Percentiles rank a stretch among this genome's conserved stretches.
phyloP scores from a whole-genome alignment of 2,888 invertebrate genomes.

The Cosmorhoe ocellata region DNA sequence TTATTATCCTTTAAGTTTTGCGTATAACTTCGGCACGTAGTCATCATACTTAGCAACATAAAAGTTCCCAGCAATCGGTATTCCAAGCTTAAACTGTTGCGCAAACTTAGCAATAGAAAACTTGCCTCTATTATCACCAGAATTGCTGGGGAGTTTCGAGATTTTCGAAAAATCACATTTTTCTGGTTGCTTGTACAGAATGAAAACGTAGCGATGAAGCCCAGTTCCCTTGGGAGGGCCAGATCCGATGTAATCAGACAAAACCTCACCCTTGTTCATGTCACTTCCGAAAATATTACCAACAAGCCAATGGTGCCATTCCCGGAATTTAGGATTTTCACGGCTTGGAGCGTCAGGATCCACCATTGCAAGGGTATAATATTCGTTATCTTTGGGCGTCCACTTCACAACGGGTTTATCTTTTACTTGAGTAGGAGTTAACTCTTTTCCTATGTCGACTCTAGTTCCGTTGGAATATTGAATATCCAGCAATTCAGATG shows the following conservation, averaged over 20 bases:
- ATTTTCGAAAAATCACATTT: conserved; percentile 70
- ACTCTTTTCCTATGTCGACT: conserved; percentile 84
- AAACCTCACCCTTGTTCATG: conserved; percentile 83
- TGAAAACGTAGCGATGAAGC: conserved; percentile 87
- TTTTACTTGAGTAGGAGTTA: conserved; percentile 88
- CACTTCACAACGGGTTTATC: conserved; percentile 86
- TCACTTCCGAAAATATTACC: conserved; percentile 87
- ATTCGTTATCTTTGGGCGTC: conserved; percentile 80
- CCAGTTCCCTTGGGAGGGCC: conserved; percentile 89
- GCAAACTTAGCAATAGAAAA: conserved; percentile 83
- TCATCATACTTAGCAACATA: conserved; percentile 83
- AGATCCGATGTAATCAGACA: conserved; percentile 84
- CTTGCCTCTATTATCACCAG: conserved; percentile 79
- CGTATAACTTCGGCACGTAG: conserved; percentile 79
- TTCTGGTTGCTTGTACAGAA: conserved; percentile 84
- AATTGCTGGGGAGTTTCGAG: conserved; percentile 65
- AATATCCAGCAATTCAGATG: conserved; percentile 75
- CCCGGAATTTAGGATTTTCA: conserved; percentile 85
- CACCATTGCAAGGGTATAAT: conserved; percentile 85
- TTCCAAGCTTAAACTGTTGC: conserved; percentile 80
- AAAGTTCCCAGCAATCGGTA: conserved; percentile 84
- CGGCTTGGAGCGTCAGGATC: conserved; percentile 92
- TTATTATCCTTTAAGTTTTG: conserved; percentile 65
- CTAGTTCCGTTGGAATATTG: conserved; percentile 73
- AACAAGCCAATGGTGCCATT: conserved; percentile 91